These are phyloP conservation scores for Tinea trinotella DNA, from an alignment of 2,888 invertebrate species.

Conservation along the genomic window DNA sequence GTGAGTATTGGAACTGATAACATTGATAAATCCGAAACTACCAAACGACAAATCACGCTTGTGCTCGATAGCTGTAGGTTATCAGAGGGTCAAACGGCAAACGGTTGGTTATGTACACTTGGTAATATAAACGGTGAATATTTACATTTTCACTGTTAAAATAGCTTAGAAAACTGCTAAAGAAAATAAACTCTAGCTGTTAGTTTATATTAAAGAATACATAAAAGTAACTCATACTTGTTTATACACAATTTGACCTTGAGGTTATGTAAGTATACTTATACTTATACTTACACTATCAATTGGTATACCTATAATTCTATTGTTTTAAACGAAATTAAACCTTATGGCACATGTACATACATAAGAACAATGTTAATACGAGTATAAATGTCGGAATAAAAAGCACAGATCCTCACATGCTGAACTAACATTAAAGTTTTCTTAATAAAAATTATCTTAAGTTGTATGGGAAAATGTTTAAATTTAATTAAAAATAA, in stretches of 20 bases:
- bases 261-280: not conserved
- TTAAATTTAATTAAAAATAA: conserved; percentile 1
- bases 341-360: too few relatives aligned
- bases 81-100: conserved; percentile 12
- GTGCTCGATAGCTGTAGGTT: not conserved
- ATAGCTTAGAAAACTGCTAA: not conserved
- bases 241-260: not conserved
- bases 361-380: not conserved
- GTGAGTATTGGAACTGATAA: not conserved
- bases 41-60: conserved; percentile 11
- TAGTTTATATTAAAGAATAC: not conserved
- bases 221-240: not conserved
- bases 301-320: too few relatives aligned
- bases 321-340: not conserved
- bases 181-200: not conserved
- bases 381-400: too few relatives aligned
- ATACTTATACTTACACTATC: not conserved
- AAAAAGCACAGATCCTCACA: too few relatives aligned
- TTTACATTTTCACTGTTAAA: not conserved
- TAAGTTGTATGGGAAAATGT: not conserved
- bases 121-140: not conserved
- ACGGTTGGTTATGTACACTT: too few relatives aligned
- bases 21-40: not conserved
- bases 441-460: not conserved
- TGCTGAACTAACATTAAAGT: not conserved